Conservation (phyloP, 2,888 invertebrate species). For the Drosophila testacea region DNA sequence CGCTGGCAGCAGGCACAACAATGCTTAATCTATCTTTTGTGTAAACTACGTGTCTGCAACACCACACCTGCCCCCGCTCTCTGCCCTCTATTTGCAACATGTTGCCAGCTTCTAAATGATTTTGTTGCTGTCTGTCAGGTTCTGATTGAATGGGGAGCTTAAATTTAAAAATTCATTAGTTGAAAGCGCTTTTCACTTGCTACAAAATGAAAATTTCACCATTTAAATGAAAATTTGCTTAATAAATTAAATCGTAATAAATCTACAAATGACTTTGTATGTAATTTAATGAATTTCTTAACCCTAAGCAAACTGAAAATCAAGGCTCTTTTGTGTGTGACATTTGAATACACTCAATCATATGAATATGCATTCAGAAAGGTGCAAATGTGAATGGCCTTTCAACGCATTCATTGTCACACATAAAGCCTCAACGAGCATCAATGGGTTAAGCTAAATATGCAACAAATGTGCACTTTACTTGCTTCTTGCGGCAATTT, state of each 20-base stretch:
- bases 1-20: conserved; percentile 42
- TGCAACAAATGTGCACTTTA: conserved; percentile 13
- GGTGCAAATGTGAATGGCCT: conserved; percentile 27
- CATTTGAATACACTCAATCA: background rate
- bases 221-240: conserved; percentile 22
- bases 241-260: conserved; percentile 11
- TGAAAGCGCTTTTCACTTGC: conserved; percentile 20
- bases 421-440: background rate
- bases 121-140: conserved; percentile 10
- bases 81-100: background rate
- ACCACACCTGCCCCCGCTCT: background rate
- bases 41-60: conserved; percentile 13
- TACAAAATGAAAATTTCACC: conserved; percentile 3
- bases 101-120: conserved; percentile 5
- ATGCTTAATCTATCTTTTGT: conserved; percentile 71
- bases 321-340: background rate
- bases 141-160: conserved; percentile 20
- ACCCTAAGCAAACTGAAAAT: conserved; percentile 4
- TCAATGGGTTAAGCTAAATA: conserved; percentile 26
- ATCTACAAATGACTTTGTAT: conserved; percentile 4
- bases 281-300: conserved; percentile 15
- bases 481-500: background rate
- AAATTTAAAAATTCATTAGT: conserved; percentile 49
- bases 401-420: conserved; percentile 1
- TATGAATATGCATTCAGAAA: background rate